Percentiles rank a stretch among this genome's conserved stretches.
These are phyloP conservation scores for Pterostichus niger DNA, from an alignment of 2,888 invertebrate species.

Conservation along the genomic window DNA sequence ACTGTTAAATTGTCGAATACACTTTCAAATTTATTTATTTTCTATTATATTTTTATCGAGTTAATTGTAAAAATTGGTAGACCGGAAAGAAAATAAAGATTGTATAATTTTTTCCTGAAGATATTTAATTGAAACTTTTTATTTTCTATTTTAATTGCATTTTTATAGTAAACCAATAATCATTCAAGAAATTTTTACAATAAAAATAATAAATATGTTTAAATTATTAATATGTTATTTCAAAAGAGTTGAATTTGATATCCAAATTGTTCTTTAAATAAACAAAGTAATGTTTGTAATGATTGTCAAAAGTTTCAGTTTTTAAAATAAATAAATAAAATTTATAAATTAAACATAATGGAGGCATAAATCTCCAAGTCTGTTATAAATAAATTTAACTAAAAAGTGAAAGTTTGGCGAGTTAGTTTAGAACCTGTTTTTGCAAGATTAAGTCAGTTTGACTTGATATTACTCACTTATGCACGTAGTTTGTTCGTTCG, in stretches of 20 bases:
- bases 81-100: neutral
- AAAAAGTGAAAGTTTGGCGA: slow-evolving; percentile 59
- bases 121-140: neutral
- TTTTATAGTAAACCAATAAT: neutral
- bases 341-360: neutral
- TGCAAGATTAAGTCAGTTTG: slow-evolving; percentile 3
- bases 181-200: neutral
- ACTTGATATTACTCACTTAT: neutral
- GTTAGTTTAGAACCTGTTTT: slow-evolving; percentile 54
- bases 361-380: neutral
- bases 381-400: neutral
- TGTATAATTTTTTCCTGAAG: neutral
- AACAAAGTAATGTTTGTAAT: neutral
- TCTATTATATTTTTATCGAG: neutral
- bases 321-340: neutral
- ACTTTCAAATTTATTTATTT: slow-evolving; percentile 30
- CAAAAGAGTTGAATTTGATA: neutral
- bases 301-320: neutral
- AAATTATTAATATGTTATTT: too few species aligned
- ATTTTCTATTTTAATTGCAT: neutral
- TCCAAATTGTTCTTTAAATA: too few species aligned
- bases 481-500: neutral
- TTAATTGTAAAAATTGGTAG: slow-evolving; percentile 1
- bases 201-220: too few species aligned
- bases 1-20: neutral